Conservation (phyloP, 1,140 invertebrate genomes). For the Nixonia krombeini region DNA sequence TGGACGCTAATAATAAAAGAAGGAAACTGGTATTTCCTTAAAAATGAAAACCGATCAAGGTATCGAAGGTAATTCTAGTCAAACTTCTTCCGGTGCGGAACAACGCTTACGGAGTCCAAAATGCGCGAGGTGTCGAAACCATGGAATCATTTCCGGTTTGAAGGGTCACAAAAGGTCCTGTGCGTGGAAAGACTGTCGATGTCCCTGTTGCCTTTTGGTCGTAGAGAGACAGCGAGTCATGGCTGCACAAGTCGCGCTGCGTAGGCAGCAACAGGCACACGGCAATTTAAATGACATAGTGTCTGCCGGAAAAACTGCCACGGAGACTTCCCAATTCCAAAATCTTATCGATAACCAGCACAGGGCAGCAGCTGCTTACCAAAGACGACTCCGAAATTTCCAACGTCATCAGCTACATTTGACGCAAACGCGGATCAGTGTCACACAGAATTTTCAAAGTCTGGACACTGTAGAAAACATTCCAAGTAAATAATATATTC, state of each 20-base stretch:
- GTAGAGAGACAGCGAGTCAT: constrained; percentile 90
- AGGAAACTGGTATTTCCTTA: neutral
- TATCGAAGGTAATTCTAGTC: neutral
- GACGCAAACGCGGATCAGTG: constrained; percentile 61
- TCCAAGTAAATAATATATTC: constrained; percentile 23
- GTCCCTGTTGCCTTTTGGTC: constrained; percentile 89
- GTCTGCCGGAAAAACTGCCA: constrained; percentile 18
- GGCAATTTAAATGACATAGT: constrained; percentile 46
- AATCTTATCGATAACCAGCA: constrained; percentile 48
- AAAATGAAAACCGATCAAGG: constrained; percentile 16
- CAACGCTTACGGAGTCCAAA: constrained; percentile 81
- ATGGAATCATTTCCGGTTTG: constrained; percentile 89
- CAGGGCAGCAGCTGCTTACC: constrained; percentile 73
- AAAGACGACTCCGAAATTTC: constrained; percentile 74
- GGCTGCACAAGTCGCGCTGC: constrained; percentile 81
- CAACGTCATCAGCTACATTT: constrained; percentile 73
- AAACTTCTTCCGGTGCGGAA: constrained; percentile 28
- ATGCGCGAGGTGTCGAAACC: constrained; percentile 90
- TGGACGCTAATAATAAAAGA: too few species aligned
- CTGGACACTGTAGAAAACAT: constrained; percentile 46
- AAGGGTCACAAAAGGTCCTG: constrained; percentile 85
- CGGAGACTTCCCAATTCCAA: constrained; percentile 17
- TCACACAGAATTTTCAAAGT: constrained; percentile 60
- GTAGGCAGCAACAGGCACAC: constrained; percentile 77
- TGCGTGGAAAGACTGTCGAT: constrained; percentile 85